Evolutionary conservation across 2,113 vertebrate genomes (phyloP).

Genomic region (Donacobius atricapilla): DNA sequence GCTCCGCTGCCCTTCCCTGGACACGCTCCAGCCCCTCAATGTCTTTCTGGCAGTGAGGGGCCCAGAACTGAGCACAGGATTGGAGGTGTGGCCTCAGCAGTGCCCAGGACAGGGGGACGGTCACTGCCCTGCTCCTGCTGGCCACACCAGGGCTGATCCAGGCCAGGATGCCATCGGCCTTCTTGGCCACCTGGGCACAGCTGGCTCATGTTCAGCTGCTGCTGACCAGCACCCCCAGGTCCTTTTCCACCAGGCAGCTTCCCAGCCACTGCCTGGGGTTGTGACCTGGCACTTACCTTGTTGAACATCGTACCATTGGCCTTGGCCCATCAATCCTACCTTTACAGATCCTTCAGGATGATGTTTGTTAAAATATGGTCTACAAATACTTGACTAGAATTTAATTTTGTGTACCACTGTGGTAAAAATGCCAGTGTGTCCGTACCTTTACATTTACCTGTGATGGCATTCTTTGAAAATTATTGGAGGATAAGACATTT

Average conservation of each 20-base stretch:
- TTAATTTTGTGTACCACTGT: not conserved
- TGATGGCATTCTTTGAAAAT: not conserved
- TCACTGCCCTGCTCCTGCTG: not conserved
- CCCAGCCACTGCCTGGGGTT: not conserved
- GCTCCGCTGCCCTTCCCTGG: not conserved
- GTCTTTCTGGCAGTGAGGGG: not conserved
- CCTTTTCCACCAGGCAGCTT: not conserved
- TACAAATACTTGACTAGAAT: not conserved
- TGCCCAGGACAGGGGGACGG: not conserved
- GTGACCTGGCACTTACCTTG: not conserved
- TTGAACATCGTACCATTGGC: not conserved
- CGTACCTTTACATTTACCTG: not conserved
- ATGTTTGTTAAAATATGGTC: not conserved
- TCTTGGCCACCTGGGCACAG: not conserved
- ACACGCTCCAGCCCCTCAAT: not conserved
- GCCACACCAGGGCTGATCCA: not conserved
- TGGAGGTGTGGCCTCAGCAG: not conserved
- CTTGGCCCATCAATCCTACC: not conserved
- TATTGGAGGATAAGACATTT: not conserved
- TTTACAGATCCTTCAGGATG: not conserved
- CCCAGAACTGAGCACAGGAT: not conserved
- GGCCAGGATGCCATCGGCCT: not conserved
- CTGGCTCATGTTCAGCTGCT: accelerated
- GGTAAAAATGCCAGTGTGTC: not conserved
- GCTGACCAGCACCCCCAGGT: accelerated